Percentiles rank a stretch among this genome's conserved stretches.
These are phyloP conservation scores for Elysia chlorotica DNA, from an alignment of 1,140 invertebrate species.

Conservation along the genomic window DNA sequence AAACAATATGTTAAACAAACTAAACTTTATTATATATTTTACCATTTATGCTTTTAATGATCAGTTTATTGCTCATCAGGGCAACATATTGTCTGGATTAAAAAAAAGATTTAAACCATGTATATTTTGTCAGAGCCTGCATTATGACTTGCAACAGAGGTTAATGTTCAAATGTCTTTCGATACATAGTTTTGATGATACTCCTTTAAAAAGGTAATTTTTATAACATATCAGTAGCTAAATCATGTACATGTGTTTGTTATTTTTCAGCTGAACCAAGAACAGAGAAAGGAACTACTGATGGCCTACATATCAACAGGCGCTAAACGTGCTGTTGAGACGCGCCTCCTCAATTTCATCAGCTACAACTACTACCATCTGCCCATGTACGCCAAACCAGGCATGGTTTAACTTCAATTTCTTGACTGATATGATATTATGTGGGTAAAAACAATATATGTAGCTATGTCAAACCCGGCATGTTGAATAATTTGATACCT, in stretches of 20 bases:
- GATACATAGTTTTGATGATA: not conserved
- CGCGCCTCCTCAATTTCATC: constrained; percentile 58
- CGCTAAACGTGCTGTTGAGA: constrained; percentile 56
- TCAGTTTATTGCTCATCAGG: no score
- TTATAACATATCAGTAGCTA: not conserved
- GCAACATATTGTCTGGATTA: no score
- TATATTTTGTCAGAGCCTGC: no score
- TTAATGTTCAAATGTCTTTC: not conserved
- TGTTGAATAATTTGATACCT: no score
- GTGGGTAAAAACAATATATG: no score
- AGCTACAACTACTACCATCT: constrained; percentile 62
- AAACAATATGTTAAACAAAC: no score
- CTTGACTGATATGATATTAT: no score
- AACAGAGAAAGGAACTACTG: constrained; percentile 43
- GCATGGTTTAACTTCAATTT: constrained; percentile 61
- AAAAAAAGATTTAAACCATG: no score
- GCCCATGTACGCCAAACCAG: constrained; percentile 63
- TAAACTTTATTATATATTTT: no score
- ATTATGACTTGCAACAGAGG: not conserved
- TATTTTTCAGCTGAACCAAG: constrained; percentile 40
- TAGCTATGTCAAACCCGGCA: no score
- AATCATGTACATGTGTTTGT: not conserved
- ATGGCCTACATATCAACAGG: constrained; percentile 38
- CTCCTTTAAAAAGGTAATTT: not conserved
- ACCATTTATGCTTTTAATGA: no score